A percentile compares a stretch with the other conserved stretches of the same genome.
Conservation (phyloP, 2,888 invertebrate genomes). For the Papilio elwesi region DNA sequence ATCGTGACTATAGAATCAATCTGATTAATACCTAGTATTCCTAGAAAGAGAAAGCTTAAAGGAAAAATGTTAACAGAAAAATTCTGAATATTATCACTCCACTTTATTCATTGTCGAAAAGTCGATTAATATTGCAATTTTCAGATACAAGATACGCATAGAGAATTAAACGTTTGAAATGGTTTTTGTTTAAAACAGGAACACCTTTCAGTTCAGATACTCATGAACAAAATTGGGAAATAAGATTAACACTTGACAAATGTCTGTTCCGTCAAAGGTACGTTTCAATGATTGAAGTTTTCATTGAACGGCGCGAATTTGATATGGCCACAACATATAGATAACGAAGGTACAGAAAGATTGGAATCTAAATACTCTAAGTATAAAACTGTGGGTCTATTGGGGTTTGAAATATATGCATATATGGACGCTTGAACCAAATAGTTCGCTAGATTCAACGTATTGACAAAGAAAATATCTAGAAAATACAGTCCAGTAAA, state of each 20-base stretch:
- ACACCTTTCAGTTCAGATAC: too few relatives aligned
- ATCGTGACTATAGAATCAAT: too few relatives aligned
- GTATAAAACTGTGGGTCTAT: not conserved
- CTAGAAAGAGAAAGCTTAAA: too few relatives aligned
- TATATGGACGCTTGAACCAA: not conserved
- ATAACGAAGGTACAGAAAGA: too few relatives aligned
- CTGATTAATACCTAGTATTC: too few relatives aligned
- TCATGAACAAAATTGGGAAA: not conserved
- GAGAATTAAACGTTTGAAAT: too few relatives aligned
- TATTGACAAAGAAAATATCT: conserved; percentile 4
- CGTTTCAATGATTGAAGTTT: not conserved
- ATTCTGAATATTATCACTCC: too few relatives aligned
- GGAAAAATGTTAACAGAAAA: too few relatives aligned
- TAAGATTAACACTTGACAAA: conserved; percentile 10
- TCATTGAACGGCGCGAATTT: not conserved
- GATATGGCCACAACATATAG: not conserved
- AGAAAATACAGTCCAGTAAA: conserved; percentile 9
- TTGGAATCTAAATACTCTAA: not conserved
- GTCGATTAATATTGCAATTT: too few relatives aligned
- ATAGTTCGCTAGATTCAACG: not conserved
- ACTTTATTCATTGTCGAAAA: too few relatives aligned
- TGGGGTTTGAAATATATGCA: not conserved
- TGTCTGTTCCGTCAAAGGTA: not conserved
- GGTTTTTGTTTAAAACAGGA: too few relatives aligned
- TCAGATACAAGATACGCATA: too few relatives aligned